These are phyloP conservation scores for Taphrorychus bicolor DNA, from an alignment of 2,888 invertebrate genomes.

Conservation along the genomic window DNA sequence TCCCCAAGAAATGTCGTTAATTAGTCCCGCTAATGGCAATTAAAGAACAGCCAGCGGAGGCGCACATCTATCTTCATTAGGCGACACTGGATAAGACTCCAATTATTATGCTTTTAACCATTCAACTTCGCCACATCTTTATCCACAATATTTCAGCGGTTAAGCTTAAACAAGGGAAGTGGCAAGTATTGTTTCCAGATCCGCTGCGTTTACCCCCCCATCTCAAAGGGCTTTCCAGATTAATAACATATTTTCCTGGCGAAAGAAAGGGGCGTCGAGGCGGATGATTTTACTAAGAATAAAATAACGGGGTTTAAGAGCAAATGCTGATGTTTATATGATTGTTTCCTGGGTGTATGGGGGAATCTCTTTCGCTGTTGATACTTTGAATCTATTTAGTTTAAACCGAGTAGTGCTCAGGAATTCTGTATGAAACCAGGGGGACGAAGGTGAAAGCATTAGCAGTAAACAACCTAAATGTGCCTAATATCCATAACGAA, in stretches of 20 bases:
- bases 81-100: conserved; percentile 44
- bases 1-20: conserved; percentile 44
- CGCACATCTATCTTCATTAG: conserved; percentile 57
- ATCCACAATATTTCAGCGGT: conserved; percentile 16
- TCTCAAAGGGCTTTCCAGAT: conserved; percentile 10
- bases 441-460: conserved; percentile 25
- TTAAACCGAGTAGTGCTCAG: not conserved
- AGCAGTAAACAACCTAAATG: conserved; percentile 38
- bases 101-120: conserved; percentile 33
- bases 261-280: not conserved
- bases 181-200: conserved; percentile 17
- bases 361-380: not conserved
- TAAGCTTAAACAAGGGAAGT: conserved; percentile 20
- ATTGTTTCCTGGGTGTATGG: not conserved
- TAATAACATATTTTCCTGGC: conserved; percentile 2
- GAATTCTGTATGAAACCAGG: not conserved
- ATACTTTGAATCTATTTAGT: not conserved
- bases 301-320: not conserved
- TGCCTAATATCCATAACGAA: conserved; percentile 36
- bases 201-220: not conserved
- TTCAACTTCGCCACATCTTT: conserved; percentile 26
- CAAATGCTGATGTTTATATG: not conserved
- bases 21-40: conserved; percentile 54
- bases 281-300: not conserved
- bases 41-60: conserved; percentile 53